Evolutionary conservation across 2,888 invertebrate genomes (phyloP), one percentile per base, ranked within the genome.

Genomic region (Epinotia demarniana): DNA sequence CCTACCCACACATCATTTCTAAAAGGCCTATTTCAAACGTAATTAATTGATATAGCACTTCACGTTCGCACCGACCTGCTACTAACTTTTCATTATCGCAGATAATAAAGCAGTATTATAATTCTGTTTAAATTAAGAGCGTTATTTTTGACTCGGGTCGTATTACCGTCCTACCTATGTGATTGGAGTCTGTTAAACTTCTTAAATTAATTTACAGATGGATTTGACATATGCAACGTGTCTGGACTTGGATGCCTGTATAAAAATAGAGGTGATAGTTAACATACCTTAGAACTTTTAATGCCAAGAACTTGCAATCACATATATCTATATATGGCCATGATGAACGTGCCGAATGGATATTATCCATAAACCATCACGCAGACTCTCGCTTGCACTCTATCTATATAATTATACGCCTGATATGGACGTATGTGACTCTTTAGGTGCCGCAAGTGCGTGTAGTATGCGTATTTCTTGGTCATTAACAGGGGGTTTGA

Each of bases 231-330:
- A 64, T 96, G 96, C 82, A 90, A 94, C 75, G 88, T 95, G 8
- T 84, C 92, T 43, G 96, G 96, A 23, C 84, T 96, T 77, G 87
- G 87, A 62, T 96, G 96, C 82, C 89, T 96, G 27, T 93, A 86
- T 90, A 92, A 92, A 81, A 87, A 86, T 61, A 88, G 85, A 86
- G 89, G 92, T 91, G 75, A 79, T 78, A 68, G 64, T 55, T 72
- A 16, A 16, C 49, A 49, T 5, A 39, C 39, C 39, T 39, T 33
- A 8, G 33, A 33, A 33, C 8, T 6, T 39, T 39, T 39, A 39
- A 39, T 9, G 39, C 39, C 39, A 33, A 27, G 23, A 27, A 27
- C 23, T 27, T 27, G 23, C 3, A 27, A 27, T 27, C 23, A 27
- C 3, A 27, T 27, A 3, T 27, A 27, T 2, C 2, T 3, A 27